Base-by-base conservation (phyloP, 2,888 invertebrate species). In the Chymomyza procnemis region DNA sequence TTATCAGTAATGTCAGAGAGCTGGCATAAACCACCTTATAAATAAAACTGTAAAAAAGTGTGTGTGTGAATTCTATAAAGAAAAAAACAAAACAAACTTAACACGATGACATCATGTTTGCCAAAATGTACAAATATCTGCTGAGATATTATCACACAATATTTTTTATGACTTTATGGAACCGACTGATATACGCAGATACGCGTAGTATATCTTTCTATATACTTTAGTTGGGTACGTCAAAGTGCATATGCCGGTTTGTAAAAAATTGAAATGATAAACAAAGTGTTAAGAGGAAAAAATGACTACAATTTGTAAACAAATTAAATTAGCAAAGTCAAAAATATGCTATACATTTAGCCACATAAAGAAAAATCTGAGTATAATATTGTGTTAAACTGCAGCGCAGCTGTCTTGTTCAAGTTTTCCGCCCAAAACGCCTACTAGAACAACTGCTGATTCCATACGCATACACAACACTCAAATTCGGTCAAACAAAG, bases 41-140 rank as follows among this genome's bases (percentile, higher is more conserved):
- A 69, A 46, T 55, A 19, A 64, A 62, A 64, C 48, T 48, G 48
- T 26, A 26, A 26, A 5, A 26, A 26, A 26, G 26, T 48, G 14
- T 48, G 34, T 41, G 34, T 41, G 34, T 4, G 34, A 12, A n/a
- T n/a, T 41, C 34, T 41, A 41, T 41, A 34, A 41, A 41, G 12
- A 41, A 41, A 48, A 30, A 61, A 26, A 61, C 50, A 41, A 41
- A 41, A 48, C 52, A 61, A 26, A 61, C 50, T 75, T 54, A 70
- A 63, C 67, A 59, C 67, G 50, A 74, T 83, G 83, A 83, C 76
- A 85, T 86, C 87, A 83, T 77, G 59, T 72, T 62, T 54, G 12
- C 19, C 41, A 47, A 66, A 66, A 64, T 71, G 61, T 60, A 69
- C n/a, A 22, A 34, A 18, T 57, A 26, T 34, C 3, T 60, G 8